Conservation (phyloP, 1,140 invertebrate species). For the Cydia pomonella region DNA sequence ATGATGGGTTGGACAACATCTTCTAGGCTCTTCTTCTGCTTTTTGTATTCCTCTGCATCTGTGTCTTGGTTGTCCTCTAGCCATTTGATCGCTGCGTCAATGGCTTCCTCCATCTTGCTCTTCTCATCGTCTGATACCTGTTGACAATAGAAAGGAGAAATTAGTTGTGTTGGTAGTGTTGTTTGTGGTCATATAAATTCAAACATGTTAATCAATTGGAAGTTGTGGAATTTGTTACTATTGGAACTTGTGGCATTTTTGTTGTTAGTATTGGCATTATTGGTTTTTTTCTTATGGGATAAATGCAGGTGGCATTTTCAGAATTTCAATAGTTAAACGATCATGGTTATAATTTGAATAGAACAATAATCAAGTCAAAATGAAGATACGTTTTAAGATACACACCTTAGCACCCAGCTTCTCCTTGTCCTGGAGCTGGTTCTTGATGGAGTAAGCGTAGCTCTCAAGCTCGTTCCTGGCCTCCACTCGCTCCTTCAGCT, state of each 20-base stretch:
- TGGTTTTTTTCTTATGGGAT: background rate
- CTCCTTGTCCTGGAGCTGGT: conserved; percentile 98
- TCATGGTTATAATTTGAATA: too few species aligned
- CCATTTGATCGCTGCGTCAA: conserved; percentile 99
- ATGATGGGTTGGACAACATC: conserved; percentile 98
- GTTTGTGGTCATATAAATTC: background rate
- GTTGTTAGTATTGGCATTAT: too few species aligned
- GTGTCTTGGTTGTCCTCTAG: conserved; percentile 97
- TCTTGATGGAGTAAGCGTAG: conserved; percentile 99
- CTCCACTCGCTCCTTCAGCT: conserved; percentile 98
- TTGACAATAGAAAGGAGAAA: conserved; percentile 41
- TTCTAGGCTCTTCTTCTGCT: conserved; percentile 98
- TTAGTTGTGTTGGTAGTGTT: conserved; percentile 14
- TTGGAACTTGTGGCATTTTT: too few species aligned
- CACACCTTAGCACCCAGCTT: conserved; percentile 96
- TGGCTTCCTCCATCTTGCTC: conserved; percentile 96
- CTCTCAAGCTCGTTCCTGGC: conserved; percentile 97
- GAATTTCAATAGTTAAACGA: background rate
- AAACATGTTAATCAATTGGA: too few species aligned
- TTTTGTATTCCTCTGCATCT: conserved; percentile 96
- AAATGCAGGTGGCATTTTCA: background rate
- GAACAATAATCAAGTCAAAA: too few species aligned
- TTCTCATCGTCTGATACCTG: conserved; percentile 93
- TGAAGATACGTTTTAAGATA: conserved; percentile 34
- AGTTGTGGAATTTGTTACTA: too few species aligned